Conservation (phyloP, 2,113 vertebrate species). For the Cyrtonyx montezumae region DNA sequence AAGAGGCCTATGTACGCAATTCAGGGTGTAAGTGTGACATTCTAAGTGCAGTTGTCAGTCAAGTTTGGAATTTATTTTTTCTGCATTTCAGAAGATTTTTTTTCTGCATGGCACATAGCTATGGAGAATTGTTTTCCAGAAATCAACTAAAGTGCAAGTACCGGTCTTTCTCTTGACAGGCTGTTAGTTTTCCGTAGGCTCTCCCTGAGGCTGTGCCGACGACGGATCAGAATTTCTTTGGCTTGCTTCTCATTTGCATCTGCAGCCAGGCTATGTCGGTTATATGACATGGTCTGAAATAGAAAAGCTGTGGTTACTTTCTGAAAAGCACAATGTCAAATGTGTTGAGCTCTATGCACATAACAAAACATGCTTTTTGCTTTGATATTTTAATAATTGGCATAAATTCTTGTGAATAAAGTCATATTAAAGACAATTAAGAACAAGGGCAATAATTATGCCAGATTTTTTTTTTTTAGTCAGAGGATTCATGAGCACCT, state of each 20-base stretch:
- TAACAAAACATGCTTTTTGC: neutral
- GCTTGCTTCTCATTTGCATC: constrained; percentile 84
- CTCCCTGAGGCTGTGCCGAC: constrained; percentile 87
- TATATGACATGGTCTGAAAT: constrained; percentile 90
- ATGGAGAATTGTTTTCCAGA: neutral
- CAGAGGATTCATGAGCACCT: neutral
- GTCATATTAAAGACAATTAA: neutral
- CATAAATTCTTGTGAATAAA: neutral
- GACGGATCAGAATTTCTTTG: constrained; percentile 93
- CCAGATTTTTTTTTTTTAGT: neutral
- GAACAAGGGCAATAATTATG: neutral
- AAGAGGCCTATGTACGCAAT: neutral
- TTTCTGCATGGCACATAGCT: neutral
- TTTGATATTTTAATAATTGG: neutral
- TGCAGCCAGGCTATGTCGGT: constrained; percentile 86
- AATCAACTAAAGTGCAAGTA: constrained; percentile 37
- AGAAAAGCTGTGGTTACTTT: neutral
- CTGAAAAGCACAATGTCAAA: neutral
- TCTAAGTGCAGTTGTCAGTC: neutral
- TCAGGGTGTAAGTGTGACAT: neutral
- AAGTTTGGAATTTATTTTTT: neutral
- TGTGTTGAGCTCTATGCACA: neutral
- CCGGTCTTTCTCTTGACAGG: constrained; percentile 77
- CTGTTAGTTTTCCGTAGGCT: constrained; percentile 87
- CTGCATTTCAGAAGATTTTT: neutral